Percentiles rank a stretch among this genome's conserved stretches.
phyloP scores from a whole-genome alignment of 2,113 vertebrate genomes.

The Rutilus rutilus region DNA sequence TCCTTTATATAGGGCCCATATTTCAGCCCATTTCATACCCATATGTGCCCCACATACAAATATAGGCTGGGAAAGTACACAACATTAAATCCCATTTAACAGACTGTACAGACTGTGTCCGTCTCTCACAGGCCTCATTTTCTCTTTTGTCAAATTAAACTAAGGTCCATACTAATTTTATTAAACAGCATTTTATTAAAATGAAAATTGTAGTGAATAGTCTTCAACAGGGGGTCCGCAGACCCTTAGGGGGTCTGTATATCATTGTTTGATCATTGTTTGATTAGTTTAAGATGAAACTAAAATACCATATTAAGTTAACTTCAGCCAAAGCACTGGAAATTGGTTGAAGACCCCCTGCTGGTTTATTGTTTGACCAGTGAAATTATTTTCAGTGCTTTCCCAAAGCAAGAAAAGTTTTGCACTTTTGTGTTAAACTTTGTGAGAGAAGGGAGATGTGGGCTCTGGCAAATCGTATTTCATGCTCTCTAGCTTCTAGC shows the following conservation, averaged over 20 bases:
- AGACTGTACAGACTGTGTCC: background rate
- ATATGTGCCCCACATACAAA: no score
- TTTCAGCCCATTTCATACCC: no score
- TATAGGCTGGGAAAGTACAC: no score
- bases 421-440: background rate
- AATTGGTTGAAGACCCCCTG: background rate
- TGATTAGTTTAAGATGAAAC: background rate
- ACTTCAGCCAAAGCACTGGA: background rate
- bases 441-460: background rate
- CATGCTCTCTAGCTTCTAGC: conserved; percentile 22
- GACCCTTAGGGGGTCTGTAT: background rate
- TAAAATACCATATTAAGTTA: background rate
- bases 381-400: background rate
- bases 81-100: background rate
- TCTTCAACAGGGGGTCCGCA: background rate
- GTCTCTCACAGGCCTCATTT: background rate
- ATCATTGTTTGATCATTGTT: background rate
- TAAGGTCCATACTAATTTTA: background rate
- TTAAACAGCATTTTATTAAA: background rate
- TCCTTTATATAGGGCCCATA: no score
- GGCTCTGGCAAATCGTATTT: conserved; percentile 23
- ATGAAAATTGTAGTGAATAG: background rate
- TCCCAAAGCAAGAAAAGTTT: conserved; percentile 11
- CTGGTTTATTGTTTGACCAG: background rate
- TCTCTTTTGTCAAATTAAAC: background rate